Percentiles rank a stretch among this genome's conserved stretches.
Conservation (phyloP, 53 echinoderm and acorn worm genomes). For the Antedon mediterranea region DNA sequence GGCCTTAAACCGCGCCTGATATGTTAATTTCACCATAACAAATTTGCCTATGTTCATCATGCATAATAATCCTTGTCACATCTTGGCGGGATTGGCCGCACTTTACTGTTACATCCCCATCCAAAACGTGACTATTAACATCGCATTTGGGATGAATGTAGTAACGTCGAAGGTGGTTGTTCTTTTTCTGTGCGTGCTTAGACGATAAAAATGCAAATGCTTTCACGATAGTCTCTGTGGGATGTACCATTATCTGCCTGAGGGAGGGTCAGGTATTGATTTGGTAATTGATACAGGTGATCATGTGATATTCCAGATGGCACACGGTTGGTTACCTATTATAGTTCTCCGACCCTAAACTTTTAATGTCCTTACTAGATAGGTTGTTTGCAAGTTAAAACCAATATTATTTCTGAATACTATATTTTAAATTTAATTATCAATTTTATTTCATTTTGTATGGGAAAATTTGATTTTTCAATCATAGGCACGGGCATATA, state of each 20-base stretch:
- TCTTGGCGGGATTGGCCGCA: background rate
- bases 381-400: background rate
- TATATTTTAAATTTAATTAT: too few relatives aligned
- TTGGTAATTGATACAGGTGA: background rate
- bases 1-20: background rate
- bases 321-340: background rate
- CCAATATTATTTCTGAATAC: background rate
- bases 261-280: background rate
- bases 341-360: background rate
- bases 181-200: background rate
- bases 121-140: background rate
- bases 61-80: background rate
- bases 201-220: conserved; percentile 1
- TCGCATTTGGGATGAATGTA: background rate
- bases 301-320: background rate
- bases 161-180: background rate
- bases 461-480: too few relatives aligned
- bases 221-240: background rate
- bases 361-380: background rate
- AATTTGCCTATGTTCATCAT: background rate
- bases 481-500: too few relatives aligned
- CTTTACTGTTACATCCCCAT: background rate
- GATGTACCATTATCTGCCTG: background rate
- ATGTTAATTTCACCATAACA: background rate
- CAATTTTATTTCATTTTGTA: too few relatives aligned